Evolutionary conservation across 2,888 invertebrate species (phyloP).

Genomic region (Peribatodes rhomboidaria): DNA sequence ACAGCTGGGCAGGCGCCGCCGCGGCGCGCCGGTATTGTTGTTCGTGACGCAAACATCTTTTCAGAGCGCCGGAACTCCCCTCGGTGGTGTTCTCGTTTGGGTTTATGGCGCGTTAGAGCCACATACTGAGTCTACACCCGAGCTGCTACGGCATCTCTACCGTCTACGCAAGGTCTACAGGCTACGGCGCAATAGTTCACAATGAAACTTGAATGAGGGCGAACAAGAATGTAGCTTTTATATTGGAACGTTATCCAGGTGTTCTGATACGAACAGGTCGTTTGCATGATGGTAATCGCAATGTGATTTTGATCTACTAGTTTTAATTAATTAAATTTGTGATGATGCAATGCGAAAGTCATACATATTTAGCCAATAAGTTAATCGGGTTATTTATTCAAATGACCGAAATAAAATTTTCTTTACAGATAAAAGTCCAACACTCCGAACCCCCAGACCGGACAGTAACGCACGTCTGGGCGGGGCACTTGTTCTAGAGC

Average conservation of each 20-base stretch:
- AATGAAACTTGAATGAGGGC: background rate
- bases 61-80: conserved; percentile 47
- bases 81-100: background rate
- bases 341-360: background rate
- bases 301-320: background rate
- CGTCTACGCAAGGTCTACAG: conserved; percentile 10
- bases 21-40: conserved; percentile 67
- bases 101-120: conserved; percentile 9
- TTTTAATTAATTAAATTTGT: background rate
- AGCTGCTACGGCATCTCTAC: conserved; percentile 8
- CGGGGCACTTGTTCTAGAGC: conserved; percentile 67
- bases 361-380: conserved; percentile 6
- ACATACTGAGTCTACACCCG: conserved; percentile 3
- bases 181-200: conserved; percentile 4
- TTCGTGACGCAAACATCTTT: conserved; percentile 62
- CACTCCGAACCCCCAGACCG: conserved; percentile 60
- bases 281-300: background rate
- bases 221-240: background rate
- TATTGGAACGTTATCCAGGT: background rate
- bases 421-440: conserved; percentile 52
- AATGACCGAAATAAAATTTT: conserved; percentile 4
- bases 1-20: conserved; percentile 73
- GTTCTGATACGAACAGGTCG: background rate
- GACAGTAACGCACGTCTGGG: conserved; percentile 65
- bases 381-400: conserved; percentile 10